Evolutionary conservation across 2,888 invertebrate species (phyloP).

Genomic region (Asteroscopus sphinx): DNA sequence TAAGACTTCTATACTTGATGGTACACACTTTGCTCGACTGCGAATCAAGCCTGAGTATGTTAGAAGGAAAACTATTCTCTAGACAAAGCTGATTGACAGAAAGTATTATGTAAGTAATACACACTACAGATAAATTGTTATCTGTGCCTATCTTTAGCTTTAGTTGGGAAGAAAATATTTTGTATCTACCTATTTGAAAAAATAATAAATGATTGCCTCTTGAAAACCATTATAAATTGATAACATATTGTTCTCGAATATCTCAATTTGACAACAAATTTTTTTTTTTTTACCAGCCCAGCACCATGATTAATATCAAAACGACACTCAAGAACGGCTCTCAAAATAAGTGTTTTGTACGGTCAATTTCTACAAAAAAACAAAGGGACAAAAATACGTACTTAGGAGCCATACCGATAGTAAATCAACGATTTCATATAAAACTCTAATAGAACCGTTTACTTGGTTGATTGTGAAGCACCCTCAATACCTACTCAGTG

Average conservation of each 20-base stretch:
- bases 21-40: not conserved
- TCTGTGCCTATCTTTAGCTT: no score
- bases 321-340: no score
- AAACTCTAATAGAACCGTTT: slow-evolving; percentile 27
- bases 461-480: slow-evolving; percentile 34
- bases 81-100: not conserved
- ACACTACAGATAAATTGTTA: not conserved
- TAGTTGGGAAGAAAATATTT: no score
- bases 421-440: slow-evolving; percentile 12
- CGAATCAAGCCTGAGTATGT: not conserved
- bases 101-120: not conserved
- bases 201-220: no score
- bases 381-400: not conserved
- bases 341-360: no score
- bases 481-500: slow-evolving; percentile 20
- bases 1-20: not conserved
- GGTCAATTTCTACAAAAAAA: no score
- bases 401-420: not conserved
- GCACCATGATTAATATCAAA: no score
- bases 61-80: not conserved
- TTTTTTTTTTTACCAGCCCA: no score
- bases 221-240: no score
- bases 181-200: no score
- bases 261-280: no score
- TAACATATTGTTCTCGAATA: no score